Base-by-base conservation (phyloP, 2,113 vertebrate genomes). In the Perca fluviatilis region DNA sequence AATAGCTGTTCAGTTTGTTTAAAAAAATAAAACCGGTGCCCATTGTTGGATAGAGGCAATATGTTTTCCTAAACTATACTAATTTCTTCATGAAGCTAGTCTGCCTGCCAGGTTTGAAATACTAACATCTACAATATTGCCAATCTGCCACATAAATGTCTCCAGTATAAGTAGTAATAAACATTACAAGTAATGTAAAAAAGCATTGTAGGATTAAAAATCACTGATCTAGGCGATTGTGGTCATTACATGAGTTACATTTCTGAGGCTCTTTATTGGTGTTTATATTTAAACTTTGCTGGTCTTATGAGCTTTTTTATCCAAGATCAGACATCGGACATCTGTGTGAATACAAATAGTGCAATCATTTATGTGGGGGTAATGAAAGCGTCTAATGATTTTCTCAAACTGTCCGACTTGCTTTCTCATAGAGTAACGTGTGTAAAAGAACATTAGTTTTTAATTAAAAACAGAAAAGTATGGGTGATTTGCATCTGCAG, bases 221-320 rank as follows among this genome's bases (percentile, higher is more conserved):
- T n/a, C 9, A 53, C 51, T 23, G 8, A 57, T 54, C 36, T 40
- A 1, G 36, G 16, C 53, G 18, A 74, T 43, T 36, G 56, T 36
- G 65, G 43, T 50, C 61, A 5, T 49, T 43, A 7, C 27, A 23
- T 40, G 19, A 23, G 23, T 47, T 47, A 14, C 8, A 36, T 73
- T 70, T 47, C 47, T 16, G 15, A 61, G 62, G 11, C 47, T 46
- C 16, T 79, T 79, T 49, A 68, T 69, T 79, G 68, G 13, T 40
- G 46, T 54, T 66, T 57, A 56, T 10, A 25, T 85, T 1, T 51
- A 62, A 72, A 71, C 63, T 5, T 46, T 40, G 25, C 25, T 36
- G 27, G 2, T 54, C 62, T 72, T 40, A 30, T 51, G 43, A 82
- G 74, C 19, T 61, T 43, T 18, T 64, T 21, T 19, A 43, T 63